phyloP scores from a whole-genome alignment of 2,888 invertebrate species.

The Parapristionchus giblindavisi region DNA sequence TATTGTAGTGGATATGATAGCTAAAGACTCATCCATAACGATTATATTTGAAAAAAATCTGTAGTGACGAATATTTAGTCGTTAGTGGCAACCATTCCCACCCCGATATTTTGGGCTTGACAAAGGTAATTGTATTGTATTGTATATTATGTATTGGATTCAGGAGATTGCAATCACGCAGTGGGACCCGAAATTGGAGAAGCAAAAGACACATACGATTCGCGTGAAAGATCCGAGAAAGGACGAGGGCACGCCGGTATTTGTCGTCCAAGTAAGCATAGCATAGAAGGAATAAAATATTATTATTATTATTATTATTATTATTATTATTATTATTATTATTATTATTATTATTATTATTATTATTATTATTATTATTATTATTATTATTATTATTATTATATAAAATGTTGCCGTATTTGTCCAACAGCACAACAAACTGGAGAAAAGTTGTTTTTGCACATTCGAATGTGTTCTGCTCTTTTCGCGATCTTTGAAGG shows the following conservation, averaged over 20 bases:
- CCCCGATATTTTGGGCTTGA: too few relatives aligned
- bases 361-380: too few relatives aligned
- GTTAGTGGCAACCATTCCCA: too few relatives aligned
- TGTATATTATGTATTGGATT: too few relatives aligned
- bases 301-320: too few relatives aligned
- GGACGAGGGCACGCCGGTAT: not conserved
- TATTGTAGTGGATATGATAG: too few relatives aligned
- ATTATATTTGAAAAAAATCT: too few relatives aligned
- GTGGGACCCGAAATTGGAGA: slow-evolving; percentile 42
- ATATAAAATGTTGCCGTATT: not conserved
- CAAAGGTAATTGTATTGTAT: too few relatives aligned
- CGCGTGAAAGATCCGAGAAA: slow-evolving; percentile 32
- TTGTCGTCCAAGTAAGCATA: slow-evolving; percentile 4
- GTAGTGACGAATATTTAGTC: too few relatives aligned
- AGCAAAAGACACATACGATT: slow-evolving; percentile 28
- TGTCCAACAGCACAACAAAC: not conserved
- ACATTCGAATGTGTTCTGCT: not conserved
- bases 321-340: too few relatives aligned
- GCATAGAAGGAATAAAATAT: not conserved
- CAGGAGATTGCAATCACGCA: slow-evolving; percentile 38
- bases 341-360: too few relatives aligned
- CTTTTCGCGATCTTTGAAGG: not conserved
- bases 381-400: not conserved
- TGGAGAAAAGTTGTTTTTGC: not conserved
- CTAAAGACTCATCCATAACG: too few relatives aligned